Evolutionary conservation across 2,888 invertebrate genomes (phyloP).

Genomic region (Dendrolimus pini): DNA sequence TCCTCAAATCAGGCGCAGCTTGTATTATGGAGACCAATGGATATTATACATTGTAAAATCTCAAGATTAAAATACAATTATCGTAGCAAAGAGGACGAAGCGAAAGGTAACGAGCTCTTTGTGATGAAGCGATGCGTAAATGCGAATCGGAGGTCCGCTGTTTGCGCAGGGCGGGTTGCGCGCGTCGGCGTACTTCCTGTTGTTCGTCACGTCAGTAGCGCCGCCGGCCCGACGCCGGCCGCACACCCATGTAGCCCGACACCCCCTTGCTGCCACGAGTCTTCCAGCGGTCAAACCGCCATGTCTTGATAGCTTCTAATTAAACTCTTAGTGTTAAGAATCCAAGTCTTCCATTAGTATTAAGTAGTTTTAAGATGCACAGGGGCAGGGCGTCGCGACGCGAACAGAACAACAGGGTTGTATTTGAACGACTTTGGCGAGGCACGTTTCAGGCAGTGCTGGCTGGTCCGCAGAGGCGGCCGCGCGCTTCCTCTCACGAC

Average conservation of each 20-base stretch:
- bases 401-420: conserved; percentile 76
- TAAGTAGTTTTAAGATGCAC: conserved; percentile 64
- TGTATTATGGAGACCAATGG: too few species aligned
- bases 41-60: too few species aligned
- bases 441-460: conserved; percentile 77
- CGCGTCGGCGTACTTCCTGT: conserved; percentile 33
- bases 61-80: too few species aligned
- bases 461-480: conserved; percentile 53
- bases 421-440: conserved; percentile 85
- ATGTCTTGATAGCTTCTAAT: conserved; percentile 29
- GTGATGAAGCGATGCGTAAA: conserved; percentile 26
- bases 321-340: conserved; percentile 50
- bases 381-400: conserved; percentile 66
- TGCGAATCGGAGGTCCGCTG: conserved; percentile 46
- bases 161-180: conserved; percentile 68
- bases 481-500: conserved; percentile 55
- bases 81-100: not conserved
- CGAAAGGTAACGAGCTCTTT: conserved; percentile 29
- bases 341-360: conserved; percentile 73
- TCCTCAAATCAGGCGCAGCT: too few species aligned
- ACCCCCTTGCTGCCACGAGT: conserved; percentile 43
- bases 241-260: conserved; percentile 55
- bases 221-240: conserved; percentile 69
- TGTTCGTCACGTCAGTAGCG: conserved; percentile 50
- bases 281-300: conserved; percentile 59